Percentiles rank a stretch among this genome's conserved stretches.
These are phyloP conservation scores for Protomyctophum bolini DNA, from an alignment of 2,113 vertebrate genomes.

Conservation along the genomic window DNA sequence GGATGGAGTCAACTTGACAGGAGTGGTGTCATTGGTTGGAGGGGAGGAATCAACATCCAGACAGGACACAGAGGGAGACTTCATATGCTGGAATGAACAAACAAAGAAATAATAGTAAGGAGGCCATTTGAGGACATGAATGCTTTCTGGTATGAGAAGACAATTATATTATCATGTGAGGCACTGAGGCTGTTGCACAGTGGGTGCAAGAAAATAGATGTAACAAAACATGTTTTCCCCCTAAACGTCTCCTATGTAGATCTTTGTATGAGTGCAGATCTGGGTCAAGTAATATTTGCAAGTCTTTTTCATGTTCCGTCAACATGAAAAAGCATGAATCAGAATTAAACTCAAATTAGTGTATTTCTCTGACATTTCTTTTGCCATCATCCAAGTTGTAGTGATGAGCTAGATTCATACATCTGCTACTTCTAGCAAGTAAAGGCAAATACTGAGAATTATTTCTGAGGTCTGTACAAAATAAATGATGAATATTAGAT, in stretches of 20 bases:
- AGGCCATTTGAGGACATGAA: not conserved
- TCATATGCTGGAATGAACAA: slow-evolving; percentile 78
- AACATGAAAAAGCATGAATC: too few species aligned
- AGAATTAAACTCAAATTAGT: too few species aligned
- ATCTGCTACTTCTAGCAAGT: not conserved
- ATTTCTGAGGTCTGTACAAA: not conserved
- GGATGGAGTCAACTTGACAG: slow-evolving; percentile 68
- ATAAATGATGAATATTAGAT: too few species aligned
- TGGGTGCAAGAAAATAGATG: slow-evolving; percentile 12
- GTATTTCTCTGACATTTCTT: too few species aligned
- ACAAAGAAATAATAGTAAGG: not conserved
- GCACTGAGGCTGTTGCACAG: not conserved
- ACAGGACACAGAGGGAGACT: slow-evolving; percentile 88
- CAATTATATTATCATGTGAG: not conserved
- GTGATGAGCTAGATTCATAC: not conserved
- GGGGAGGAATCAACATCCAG: slow-evolving; percentile 81
- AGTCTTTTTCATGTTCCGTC: too few species aligned
- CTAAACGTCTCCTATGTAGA: not conserved
- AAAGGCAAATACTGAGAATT: not conserved
- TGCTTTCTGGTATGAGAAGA: slow-evolving; percentile 2
- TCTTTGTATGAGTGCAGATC: too few species aligned
- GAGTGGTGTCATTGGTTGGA: slow-evolving; percentile 64
- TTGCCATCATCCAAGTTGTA: not conserved
- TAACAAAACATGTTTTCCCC: not conserved
- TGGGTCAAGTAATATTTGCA: too few species aligned